Evolutionary conservation across 2,113 vertebrate genomes (phyloP).

Genomic region (Danionella cerebrum): DNA sequence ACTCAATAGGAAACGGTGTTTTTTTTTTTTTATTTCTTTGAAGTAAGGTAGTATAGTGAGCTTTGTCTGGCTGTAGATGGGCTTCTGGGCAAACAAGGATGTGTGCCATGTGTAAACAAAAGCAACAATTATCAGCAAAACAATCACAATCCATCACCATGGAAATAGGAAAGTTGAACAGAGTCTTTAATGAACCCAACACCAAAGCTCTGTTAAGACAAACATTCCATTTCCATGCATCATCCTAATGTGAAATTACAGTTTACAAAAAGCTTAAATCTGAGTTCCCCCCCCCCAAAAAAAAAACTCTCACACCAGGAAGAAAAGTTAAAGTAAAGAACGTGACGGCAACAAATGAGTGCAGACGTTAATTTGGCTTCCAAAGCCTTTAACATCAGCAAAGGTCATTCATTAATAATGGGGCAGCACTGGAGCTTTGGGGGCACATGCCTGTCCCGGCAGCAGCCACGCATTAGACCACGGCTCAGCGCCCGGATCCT

Average conservation of each 20-base stretch:
- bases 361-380: constrained; percentile 43
- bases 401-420: constrained; percentile 54
- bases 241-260: neutral
- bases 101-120: constrained; percentile 18
- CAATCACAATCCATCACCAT: constrained; percentile 14
- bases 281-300: neutral
- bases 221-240: neutral
- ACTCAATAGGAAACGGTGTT: constrained; percentile 40
- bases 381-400: constrained; percentile 45
- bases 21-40: constrained; percentile 40
- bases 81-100: constrained; percentile 3
- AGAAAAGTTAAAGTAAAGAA: constrained; percentile 17
- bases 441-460: constrained; percentile 38
- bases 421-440: constrained; percentile 36
- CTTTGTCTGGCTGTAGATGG: constrained; percentile 15
- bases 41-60: constrained; percentile 37
- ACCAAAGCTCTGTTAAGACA: neutral
- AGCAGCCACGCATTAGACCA: constrained; percentile 42
- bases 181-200: neutral
- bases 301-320: neutral
- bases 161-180: neutral
- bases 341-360: constrained; percentile 48
- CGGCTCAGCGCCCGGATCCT: constrained; percentile 36
- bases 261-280: neutral
- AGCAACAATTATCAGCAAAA: constrained; percentile 24